These are phyloP conservation scores for Parazoanthus swiftii DNA, from an alignment of 92 coral and sea anemone species.

Conservation along the genomic window DNA sequence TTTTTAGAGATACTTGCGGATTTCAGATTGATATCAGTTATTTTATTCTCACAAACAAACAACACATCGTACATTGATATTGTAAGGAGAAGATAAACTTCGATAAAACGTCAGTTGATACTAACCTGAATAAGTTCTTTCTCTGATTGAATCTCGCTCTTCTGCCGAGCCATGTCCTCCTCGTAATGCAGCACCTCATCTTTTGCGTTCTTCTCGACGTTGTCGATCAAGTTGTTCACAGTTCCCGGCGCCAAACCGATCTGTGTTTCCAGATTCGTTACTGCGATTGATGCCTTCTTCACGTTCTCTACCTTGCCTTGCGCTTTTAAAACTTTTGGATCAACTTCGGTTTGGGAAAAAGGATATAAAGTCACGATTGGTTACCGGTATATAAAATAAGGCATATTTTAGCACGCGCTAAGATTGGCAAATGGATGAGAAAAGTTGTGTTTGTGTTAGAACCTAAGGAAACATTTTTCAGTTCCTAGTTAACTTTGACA, in stretches of 20 bases:
- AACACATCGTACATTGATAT: no score
- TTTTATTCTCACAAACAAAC: no score
- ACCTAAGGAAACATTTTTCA: no score
- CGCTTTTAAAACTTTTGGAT: constrained; percentile 18
- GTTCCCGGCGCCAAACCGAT: constrained; percentile 39
- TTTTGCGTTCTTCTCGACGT: constrained; percentile 28
- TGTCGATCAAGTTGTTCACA: constrained; percentile 24
- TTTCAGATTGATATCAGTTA: no score
- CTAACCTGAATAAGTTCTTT: constrained; percentile 41
- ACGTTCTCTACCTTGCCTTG: constrained; percentile 19
- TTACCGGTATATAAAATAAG: no score
- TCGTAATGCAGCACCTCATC: constrained; percentile 26
- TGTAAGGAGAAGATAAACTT: no score
- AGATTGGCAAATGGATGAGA: no score
- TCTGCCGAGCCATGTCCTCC: constrained; percentile 27
- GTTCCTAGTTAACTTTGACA: no score
- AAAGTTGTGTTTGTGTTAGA: no score
- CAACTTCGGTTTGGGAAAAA: background rate
- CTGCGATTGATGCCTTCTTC: constrained; percentile 36
- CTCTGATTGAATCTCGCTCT: constrained; percentile 35
- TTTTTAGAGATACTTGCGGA: no score
- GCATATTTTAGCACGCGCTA: no score
- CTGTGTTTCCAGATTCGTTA: constrained; percentile 17
- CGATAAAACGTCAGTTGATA: background rate
- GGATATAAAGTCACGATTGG: background rate